These are phyloP conservation scores for Mesoclemmys tuberculata DNA, from an alignment of 2,113 vertebrate species.

Conservation along the genomic window DNA sequence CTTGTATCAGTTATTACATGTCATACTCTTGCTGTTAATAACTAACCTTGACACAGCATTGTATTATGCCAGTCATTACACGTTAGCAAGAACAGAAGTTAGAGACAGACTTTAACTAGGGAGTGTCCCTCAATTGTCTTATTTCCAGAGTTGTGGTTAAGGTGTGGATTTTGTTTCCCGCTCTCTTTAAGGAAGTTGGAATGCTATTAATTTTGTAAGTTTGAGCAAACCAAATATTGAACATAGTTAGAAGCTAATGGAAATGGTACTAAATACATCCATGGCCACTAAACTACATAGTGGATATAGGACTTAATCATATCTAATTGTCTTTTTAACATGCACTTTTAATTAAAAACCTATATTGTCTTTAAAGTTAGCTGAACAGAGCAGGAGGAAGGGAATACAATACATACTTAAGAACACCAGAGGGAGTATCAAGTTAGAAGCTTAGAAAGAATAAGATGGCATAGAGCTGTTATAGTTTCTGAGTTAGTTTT, in stretches of 20 bases:
- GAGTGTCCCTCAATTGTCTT: not conserved
- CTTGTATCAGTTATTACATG: not conserved
- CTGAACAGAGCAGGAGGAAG: not conserved
- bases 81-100: not conserved
- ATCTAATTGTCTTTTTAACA: not conserved
- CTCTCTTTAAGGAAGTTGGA: not conserved
- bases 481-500: not conserved
- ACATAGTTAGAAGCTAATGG: not conserved
- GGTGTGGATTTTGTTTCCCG: not conserved
- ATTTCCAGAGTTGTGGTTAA: not conserved
- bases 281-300: not conserved
- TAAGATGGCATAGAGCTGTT: not conserved
- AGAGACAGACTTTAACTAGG: not conserved
- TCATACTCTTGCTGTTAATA: not conserved
- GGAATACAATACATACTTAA: not conserved
- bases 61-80: not conserved
- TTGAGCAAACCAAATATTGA: not conserved
- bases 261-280: not conserved
- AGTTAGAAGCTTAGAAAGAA: not conserved
- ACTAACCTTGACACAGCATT: not conserved
- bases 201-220: not conserved
- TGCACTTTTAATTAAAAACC: not conserved
- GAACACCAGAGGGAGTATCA: not conserved
- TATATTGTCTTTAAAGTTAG: rapidly evolving
- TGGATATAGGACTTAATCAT: not conserved